These are phyloP conservation scores for Ametastegia equiseti DNA, from an alignment of 2,888 invertebrate genomes.

Conservation along the genomic window DNA sequence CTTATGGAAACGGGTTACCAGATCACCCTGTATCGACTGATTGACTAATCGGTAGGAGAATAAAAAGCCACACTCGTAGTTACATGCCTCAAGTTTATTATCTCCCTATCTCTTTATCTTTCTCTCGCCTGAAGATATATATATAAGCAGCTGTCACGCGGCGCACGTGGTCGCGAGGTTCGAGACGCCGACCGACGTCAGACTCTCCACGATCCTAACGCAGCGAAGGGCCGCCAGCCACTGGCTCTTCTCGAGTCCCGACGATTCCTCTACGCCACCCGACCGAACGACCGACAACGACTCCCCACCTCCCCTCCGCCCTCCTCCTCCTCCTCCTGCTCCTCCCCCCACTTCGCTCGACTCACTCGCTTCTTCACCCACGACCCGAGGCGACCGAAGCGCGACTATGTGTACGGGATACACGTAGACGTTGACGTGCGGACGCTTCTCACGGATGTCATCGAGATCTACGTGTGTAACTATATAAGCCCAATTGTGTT, in stretches of 20 bases:
- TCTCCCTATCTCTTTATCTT: background rate
- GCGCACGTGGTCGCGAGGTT: slow-evolving; percentile 81
- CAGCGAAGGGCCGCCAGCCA: slow-evolving; percentile 72
- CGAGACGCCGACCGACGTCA: slow-evolving; percentile 83
- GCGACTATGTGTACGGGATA: background rate
- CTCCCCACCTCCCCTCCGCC: slow-evolving; percentile 76
- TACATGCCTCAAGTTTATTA: background rate
- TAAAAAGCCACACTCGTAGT: background rate
- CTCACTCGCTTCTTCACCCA: background rate
- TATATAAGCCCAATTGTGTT: background rate
- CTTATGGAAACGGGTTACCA: too few species aligned
- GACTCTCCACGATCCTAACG: slow-evolving; percentile 78
- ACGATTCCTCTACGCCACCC: slow-evolving; percentile 61
- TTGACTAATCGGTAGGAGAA: too few species aligned
- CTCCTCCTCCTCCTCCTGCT: slow-evolving; percentile 59
- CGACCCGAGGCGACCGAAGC: slow-evolving; percentile 7
- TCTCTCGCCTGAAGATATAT: background rate
- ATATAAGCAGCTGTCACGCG: slow-evolving; percentile 64
- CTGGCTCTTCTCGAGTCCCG: slow-evolving; percentile 57
- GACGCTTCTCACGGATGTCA: slow-evolving; percentile 12
- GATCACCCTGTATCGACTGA: too few species aligned
- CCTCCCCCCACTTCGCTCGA: background rate
- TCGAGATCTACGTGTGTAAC: background rate
- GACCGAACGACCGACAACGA: too few species aligned
- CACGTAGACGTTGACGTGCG: background rate